phyloP scores from a whole-genome alignment of 2,113 vertebrate species.

The Drymodes brunneopygia region DNA sequence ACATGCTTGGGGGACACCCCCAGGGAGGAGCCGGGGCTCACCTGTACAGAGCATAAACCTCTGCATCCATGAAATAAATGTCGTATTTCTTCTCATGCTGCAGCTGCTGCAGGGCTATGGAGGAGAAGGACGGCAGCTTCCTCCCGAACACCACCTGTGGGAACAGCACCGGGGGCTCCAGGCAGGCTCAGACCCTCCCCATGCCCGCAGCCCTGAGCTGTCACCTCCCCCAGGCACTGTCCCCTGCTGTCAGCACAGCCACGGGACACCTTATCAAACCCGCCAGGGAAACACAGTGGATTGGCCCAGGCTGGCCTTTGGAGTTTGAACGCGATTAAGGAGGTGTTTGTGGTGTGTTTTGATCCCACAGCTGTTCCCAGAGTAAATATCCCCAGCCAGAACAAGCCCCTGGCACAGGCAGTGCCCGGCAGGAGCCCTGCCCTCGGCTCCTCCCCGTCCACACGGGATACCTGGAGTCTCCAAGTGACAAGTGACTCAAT shows the following conservation, averaged over 20 bases:
- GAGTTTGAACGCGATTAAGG: neutral
- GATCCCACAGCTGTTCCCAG: neutral
- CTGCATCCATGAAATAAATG: slow-evolving; percentile 86
- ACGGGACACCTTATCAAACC: neutral
- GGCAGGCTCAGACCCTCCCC: neutral
- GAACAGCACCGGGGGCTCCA: neutral
- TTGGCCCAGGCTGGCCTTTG: neutral
- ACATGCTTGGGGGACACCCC: rapidly evolving
- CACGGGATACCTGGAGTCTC: neutral
- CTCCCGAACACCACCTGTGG: slow-evolving; percentile 89
- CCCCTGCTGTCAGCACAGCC: neutral
- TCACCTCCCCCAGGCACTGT: neutral
- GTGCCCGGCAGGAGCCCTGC: neutral
- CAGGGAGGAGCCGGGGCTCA: slow-evolving; percentile 12
- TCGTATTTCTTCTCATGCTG: slow-evolving; percentile 88
- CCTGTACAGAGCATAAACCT: slow-evolving; percentile 87
- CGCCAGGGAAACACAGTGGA: neutral
- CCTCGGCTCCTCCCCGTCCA: neutral
- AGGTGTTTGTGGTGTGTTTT: neutral
- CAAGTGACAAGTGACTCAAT: neutral
- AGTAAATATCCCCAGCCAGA: neutral
- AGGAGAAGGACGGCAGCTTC: slow-evolving; percentile 80
- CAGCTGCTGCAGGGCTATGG: slow-evolving; percentile 79
- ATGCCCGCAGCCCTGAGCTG: neutral
- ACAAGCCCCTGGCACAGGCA: neutral